Base-by-base conservation (phyloP, 2,797 vertebrate genomes). In the Alauda arvensis region DNA sequence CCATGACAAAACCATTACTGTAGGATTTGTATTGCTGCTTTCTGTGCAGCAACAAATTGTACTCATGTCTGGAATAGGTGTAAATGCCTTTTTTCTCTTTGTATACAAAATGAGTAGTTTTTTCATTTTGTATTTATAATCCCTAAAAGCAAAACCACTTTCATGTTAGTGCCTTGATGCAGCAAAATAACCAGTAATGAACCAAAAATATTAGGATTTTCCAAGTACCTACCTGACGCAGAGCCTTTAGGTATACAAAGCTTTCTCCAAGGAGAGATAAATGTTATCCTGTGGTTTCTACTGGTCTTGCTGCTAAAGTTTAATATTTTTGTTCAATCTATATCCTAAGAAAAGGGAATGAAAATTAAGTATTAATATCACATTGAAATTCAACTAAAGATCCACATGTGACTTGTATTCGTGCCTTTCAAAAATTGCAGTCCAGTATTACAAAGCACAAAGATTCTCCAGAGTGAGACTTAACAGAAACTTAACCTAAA, bases 1-100 rank as follows among this genome's bases (percentile, higher is more conserved):
- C 69, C 68, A 42, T 60, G 69, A 83, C 70, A 69, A 87, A 95
- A 76, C 12, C 37, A 71, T 94, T 89, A 70, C 25, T 60, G 67
- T 49, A 72, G 87, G 87, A 91, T 83, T 76, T 85, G 46, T 80
- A 89, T 90, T 85, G 65, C 43, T 83, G 37, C 60, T 86, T 91
- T 92, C 42, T 60, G 31, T 55, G 42, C 5, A 60, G 56, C 24
- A 83, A 71, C 28, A 91, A 72, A 90, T 66, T 77, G 24, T 66
- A 31, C 15, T 69, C 0, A 0, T 77, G 55, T 87, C 31, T 80
- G 70, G 62, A 80, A 61, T 77, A 75, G 29, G 29, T 24, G 34
- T 53, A 82, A 91, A 26, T 4, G 5, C 4, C 12, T 72, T 85
- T 93, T 88, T 83, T 52, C 15, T 71, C 61, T 87, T 75, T 83